Percentiles rank a stretch among this genome's conserved stretches.
Conservation (phyloP, 2,888 invertebrate species). For the Torymus texanus region DNA sequence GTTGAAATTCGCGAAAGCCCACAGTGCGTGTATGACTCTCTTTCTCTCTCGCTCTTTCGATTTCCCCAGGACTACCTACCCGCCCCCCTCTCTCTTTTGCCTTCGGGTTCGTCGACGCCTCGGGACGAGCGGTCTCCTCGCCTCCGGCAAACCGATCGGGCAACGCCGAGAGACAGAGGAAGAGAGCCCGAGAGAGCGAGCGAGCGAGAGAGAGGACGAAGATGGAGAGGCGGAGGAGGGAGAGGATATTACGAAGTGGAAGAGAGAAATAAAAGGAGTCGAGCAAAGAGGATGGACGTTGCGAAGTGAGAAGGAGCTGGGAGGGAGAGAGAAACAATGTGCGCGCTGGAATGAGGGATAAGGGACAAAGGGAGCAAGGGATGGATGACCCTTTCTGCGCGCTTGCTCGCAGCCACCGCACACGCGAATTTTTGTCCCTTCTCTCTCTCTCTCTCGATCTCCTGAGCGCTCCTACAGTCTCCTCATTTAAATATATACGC, state of each 20-base stretch:
- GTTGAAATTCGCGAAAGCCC: conserved; percentile 41
- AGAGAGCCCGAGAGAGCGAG: conserved; percentile 7
- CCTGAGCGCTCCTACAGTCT: conserved; percentile 58
- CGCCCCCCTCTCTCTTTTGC: background rate
- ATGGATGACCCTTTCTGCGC: conserved; percentile 7
- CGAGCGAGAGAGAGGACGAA: conserved; percentile 13
- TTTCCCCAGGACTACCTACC: conserved; percentile 23
- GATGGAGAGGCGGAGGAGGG: conserved; percentile 1
- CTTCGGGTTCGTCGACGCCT: conserved; percentile 8
- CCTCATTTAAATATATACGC: background rate
- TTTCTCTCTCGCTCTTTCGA: background rate
- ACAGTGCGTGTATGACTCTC: too few species aligned
- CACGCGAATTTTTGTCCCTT: too few species aligned
- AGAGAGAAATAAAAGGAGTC: conserved; percentile 1
- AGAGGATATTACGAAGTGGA: conserved; percentile 32
- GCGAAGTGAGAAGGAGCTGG: background rate
- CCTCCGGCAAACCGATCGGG: conserved; percentile 24
- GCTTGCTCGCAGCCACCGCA: too few species aligned
- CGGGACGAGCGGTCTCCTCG: conserved; percentile 17
- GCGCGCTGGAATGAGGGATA: background rate
- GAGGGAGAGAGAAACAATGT: conserved; percentile 26
- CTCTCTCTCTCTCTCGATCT: too few species aligned
- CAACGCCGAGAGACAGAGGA: conserved; percentile 15
- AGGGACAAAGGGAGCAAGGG: background rate
- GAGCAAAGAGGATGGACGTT: conserved; percentile 9